phyloP scores from a whole-genome alignment of 2,888 invertebrate genomes.

The Crossocerus cetratus region DNA sequence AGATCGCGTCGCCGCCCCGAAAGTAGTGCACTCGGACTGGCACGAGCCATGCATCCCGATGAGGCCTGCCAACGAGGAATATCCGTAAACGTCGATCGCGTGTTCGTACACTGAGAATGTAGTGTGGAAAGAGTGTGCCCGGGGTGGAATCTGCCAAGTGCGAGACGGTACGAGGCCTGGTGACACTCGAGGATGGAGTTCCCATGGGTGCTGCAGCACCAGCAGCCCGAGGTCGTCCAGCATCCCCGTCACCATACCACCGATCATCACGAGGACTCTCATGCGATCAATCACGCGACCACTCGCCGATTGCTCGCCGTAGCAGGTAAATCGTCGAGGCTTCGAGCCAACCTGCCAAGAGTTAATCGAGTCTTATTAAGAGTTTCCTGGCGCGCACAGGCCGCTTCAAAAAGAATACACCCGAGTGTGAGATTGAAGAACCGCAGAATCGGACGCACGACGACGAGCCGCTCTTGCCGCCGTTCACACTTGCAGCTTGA shows the following conservation, averaged over 20 bases:
- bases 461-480: neutral
- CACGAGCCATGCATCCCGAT: neutral
- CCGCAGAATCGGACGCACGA: neutral
- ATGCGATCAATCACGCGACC: conserved; percentile 57
- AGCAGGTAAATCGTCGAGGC: conserved; percentile 56
- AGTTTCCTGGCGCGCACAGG: neutral
- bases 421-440: too few relatives aligned
- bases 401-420: neutral
- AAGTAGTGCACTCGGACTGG: neutral
- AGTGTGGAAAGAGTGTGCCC: too few relatives aligned
- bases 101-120: too few relatives aligned
- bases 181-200: conserved; percentile 60
- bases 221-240: conserved; percentile 54
- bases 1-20: neutral
- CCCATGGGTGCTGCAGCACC: conserved; percentile 68
- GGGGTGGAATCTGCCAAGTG: conserved; percentile 10
- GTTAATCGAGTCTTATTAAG: neutral
- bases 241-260: conserved; percentile 51
- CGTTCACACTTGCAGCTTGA: conserved; percentile 7
- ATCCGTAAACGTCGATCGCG: too few relatives aligned
- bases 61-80: too few relatives aligned
- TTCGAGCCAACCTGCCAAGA: neutral
- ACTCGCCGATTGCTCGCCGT: conserved; percentile 63
- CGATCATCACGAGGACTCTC: conserved; percentile 58
- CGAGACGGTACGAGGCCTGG: neutral